Conservation (phyloP, 2,113 vertebrate genomes). For the Sander vitreus region DNA sequence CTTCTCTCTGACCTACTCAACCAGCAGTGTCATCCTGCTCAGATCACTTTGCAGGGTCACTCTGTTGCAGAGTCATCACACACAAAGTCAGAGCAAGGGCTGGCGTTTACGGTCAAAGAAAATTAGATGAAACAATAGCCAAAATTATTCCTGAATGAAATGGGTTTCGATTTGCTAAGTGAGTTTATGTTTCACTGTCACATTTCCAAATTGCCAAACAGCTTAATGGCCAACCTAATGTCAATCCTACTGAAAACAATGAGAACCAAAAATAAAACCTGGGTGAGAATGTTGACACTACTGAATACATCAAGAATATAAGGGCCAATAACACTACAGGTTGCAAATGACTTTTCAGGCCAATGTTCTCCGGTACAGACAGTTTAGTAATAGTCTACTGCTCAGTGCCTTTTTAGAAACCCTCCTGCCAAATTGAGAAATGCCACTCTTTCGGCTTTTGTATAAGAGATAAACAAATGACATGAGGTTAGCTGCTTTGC, state of each 20-base stretch:
- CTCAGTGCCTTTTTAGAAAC: background rate
- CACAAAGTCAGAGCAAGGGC: background rate
- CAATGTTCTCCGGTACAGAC: background rate
- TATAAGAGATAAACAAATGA: background rate
- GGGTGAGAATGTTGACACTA: background rate
- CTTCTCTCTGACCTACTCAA: constrained; percentile 7
- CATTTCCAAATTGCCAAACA: constrained; percentile 1
- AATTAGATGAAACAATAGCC: constrained; percentile 4
- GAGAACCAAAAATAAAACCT: constrained; percentile 8
- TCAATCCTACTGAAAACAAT: background rate
- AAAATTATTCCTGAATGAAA: background rate
- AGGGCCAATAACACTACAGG: background rate
- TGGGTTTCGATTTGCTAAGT: background rate
- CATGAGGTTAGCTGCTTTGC: background rate
- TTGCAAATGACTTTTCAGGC: background rate
- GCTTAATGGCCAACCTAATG: background rate
- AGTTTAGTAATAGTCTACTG: background rate
- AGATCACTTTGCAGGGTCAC: constrained; percentile 19
- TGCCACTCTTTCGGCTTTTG: constrained; percentile 50
- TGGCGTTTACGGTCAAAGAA: background rate
- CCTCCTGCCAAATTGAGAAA: constrained; percentile 29
- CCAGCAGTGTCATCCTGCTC: constrained; percentile 14
- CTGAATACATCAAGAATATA: background rate
- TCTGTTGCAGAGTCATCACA: background rate
- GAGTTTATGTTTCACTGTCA: constrained; percentile 20